Evolutionary conservation across 1,140 invertebrate species (phyloP), one percentile per base, ranked within the genome.

Genomic region (Manduca sexta): DNA sequence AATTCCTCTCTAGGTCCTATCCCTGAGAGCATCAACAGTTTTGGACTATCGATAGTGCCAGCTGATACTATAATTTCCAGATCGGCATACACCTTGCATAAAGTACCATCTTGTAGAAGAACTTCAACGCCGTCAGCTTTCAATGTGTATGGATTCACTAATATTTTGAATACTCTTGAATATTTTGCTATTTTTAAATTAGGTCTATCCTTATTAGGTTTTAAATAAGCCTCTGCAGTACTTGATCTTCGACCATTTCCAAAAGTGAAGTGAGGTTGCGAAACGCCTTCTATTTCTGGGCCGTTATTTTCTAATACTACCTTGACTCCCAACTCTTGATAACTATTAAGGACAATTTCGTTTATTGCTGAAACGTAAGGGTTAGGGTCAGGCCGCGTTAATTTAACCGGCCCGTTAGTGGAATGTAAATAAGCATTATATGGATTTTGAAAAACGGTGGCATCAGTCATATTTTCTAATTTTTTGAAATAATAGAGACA

Each of bases 1-100:
- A 74, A 73, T 55, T 92, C 87, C 16, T 89, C 78, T 52, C 72
- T 81, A 1, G 92, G 90, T 8, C 92, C 92, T 17, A 93, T 87
- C 11, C 93, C 93, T 12, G 91, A 93, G 1, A 93, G 71, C 73
- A 94, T 86, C 15, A 94, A 77, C 6, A 94, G 55, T 63, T 92
- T 90, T 1, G 92, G 91, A 6, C 90, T 89, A 57, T 89, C 88
- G 12, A 91, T 86, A 1, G 87, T 69, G n/a, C 92, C 92, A 14
- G 88, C 90, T 1, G 89, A 91, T 34, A 96, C 52, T 35, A 95
- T 93, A 0, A 95, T 92, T 72, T 86, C 76, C 29, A 62, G 69
- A 15, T 56, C 60, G 16, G 72, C 66, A 42, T 56, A 74, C 8
- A 93, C 74, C 30, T 74, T 62, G n/a, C 74, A 82, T 29, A 87